Conservation (phyloP, 2,797 vertebrate genomes). For the Spinibarbus caldwelli region DNA sequence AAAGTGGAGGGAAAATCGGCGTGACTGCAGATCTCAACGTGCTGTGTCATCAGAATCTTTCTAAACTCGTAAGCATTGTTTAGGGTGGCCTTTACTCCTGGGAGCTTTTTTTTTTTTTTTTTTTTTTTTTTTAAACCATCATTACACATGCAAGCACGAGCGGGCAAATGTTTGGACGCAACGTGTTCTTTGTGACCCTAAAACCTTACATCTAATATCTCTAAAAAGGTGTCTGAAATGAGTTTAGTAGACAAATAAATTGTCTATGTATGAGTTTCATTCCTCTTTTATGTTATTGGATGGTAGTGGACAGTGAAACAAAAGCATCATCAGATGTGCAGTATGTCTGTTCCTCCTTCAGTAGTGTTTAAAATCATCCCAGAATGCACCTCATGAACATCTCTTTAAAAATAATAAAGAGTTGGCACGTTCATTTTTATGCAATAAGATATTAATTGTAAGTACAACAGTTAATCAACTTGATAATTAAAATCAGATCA, state of each 20-base stretch:
- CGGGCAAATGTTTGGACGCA: neutral
- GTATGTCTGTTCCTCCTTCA: neutral
- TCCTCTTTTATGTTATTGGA: neutral
- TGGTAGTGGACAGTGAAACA: no score
- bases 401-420: neutral
- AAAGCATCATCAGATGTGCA: neutral
- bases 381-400: neutral
- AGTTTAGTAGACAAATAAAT: neutral
- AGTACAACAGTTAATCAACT: neutral
- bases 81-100: conserved; percentile 11
- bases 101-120: neutral
- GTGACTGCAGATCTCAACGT: neutral
- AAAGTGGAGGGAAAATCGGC: conserved; percentile 76
- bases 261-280: neutral
- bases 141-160: neutral
- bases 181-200: neutral
- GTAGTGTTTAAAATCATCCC: neutral
- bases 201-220: neutral
- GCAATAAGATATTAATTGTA: neutral
- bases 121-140: conserved; percentile 4
- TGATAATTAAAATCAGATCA: neutral
- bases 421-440: neutral
- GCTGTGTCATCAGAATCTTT: conserved; percentile 32
- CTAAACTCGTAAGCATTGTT: neutral
- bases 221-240: neutral